Conservation (phyloP, 2,113 vertebrate species). For the Calyptomena viridis region DNA sequence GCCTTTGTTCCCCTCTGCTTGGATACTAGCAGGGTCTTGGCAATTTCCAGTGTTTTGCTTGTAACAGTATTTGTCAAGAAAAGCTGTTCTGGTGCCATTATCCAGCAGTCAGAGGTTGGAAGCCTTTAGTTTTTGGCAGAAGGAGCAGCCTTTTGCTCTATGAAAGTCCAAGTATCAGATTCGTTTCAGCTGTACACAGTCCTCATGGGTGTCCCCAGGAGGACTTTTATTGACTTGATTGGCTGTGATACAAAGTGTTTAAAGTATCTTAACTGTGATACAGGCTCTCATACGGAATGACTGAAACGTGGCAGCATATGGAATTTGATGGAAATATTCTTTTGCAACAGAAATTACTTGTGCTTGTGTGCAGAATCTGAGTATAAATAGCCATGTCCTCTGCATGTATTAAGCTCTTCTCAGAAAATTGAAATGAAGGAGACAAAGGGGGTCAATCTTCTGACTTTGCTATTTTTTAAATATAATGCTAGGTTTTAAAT, state of each 20-base stretch:
- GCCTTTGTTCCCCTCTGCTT: not conserved
- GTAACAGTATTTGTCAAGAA: constrained; percentile 7
- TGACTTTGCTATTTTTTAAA: not conserved
- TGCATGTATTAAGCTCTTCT: not conserved
- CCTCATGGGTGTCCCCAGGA: not conserved
- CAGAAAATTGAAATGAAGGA: not conserved
- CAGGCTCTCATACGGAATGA: not conserved
- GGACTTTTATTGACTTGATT: not conserved
- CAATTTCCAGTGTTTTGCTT: constrained; percentile 24
- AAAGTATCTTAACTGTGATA: not conserved
- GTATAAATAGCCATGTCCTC: not conserved
- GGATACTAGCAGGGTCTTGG: constrained; percentile 16
- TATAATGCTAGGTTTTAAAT: not conserved
- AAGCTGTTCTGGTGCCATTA: constrained; percentile 19
- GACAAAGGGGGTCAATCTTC: not conserved
- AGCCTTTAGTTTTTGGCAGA: constrained; percentile 6
- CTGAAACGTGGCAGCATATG: not conserved
- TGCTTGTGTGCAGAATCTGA: not conserved
- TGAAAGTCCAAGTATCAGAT: not conserved
- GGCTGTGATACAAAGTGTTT: not conserved
- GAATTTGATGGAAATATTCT: not conserved
- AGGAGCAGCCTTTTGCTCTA: not conserved
- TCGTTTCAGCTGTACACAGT: not conserved
- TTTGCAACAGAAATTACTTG: not conserved
- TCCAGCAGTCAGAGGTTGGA: not conserved